Evolutionary conservation across 1,140 invertebrate species (phyloP), one percentile per base, ranked within the genome.

Genomic region (Vanessa tameamea): DNA sequence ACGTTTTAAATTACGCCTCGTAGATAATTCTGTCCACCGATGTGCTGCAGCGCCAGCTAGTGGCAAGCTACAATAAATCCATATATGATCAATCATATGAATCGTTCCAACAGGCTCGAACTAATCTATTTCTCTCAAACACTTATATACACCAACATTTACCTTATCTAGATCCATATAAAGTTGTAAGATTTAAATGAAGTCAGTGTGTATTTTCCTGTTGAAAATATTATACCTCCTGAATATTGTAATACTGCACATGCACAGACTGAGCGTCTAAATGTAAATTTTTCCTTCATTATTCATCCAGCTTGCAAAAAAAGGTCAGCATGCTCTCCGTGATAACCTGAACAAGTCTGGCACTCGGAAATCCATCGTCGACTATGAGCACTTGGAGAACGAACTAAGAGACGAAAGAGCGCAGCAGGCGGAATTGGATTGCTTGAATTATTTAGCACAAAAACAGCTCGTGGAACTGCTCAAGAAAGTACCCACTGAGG

Each of bases 401-500:
- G 76, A 77, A 23, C 63, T 92, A n/a, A 72, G 89, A 0, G 88
- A 92, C 55, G 89, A 92, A 65, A 73, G 81, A 6, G 89, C 90
- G 0, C 91, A 92, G 65, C 87, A 87, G 23, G 82, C 84, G 0
- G 91, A 92, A 66, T 80, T 92, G 47, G 85, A 90, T 73, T 89
- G 88, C 69, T 84, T 92, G 20, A 92, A 91, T 75, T 91, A 92
- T 64, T 77, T 92, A 4, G 88, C 91, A 0, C 82, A 87, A 70
- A 92, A 92, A 67, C 87, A 91, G 47, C 68, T 92, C 6, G 83
- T 84, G 0, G 91, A 91, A 23, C 64, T 92, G 7, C 66, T 88
- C 51, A 92, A 92, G 79, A 85, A 84, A 76, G 88, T 92, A 8
- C 89, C 89, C 4, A 91, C 89, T 1, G 91, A 91, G 59, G 84